phyloP scores from a whole-genome alignment of 2,113 vertebrate species.

The Peromyscus californicus region DNA sequence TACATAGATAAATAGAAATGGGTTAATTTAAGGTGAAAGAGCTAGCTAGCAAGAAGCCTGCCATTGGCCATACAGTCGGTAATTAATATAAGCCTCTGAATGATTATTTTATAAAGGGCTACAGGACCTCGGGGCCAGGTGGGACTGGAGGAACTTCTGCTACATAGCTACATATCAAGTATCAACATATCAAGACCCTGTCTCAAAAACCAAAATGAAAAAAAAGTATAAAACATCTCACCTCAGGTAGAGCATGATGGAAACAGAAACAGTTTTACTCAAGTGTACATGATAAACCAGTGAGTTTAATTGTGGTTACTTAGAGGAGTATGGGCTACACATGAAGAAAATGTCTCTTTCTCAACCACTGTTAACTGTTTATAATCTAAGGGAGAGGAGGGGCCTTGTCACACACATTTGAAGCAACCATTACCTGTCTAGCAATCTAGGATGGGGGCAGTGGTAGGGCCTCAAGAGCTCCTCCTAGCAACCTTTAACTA shows the following conservation, averaged over 20 bases:
- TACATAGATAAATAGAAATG: no score
- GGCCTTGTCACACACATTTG: not conserved
- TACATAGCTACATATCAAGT: not conserved
- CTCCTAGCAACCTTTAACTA: not conserved
- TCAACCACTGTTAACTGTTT: not conserved
- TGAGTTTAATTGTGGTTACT: not conserved
- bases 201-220: not conserved
- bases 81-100: no score
- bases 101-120: no score
- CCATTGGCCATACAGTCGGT: no score
- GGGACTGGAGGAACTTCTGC: no score
- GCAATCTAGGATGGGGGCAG: not conserved
- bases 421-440: not conserved
- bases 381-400: not conserved
- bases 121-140: no score
- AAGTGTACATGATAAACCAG: not conserved
- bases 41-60: no score
- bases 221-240: not conserved
- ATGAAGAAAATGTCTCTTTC: not conserved
- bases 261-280: not conserved
- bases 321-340: not conserved
- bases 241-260: not conserved
- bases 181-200: not conserved
- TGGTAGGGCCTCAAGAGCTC: not conserved
- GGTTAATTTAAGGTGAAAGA: no score